A percentile compares a stretch with the other conserved stretches of the same genome.
Evolutionary conservation across 2,888 invertebrate genomes (phyloP).

Genomic region (Hemaris fuciformis): DNA sequence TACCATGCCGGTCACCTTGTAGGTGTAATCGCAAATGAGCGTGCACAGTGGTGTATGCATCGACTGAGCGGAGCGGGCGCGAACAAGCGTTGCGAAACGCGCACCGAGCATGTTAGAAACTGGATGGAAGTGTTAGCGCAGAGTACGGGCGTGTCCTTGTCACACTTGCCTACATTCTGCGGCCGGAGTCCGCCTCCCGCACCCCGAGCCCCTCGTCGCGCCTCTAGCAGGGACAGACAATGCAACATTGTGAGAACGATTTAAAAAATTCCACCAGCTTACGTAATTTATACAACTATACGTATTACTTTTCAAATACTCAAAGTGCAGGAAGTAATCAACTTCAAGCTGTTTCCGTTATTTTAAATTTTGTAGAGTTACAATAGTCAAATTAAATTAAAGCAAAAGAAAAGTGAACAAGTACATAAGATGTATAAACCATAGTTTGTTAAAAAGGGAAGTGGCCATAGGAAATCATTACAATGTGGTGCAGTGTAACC

Average conservation of each 20-base stretch:
- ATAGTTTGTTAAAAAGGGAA: neutral
- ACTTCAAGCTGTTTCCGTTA: neutral
- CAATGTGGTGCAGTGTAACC: conserved; percentile 60
- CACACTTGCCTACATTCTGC: conserved; percentile 81
- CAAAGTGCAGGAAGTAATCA: neutral
- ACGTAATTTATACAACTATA: conserved; percentile 37
- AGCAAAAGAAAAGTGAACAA: neutral
- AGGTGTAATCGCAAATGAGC: conserved; percentile 60
- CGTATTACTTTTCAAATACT: neutral
- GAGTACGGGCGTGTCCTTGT: conserved; percentile 81
- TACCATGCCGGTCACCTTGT: conserved; percentile 45
- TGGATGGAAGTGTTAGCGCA: conserved; percentile 79
- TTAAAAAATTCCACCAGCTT: conserved; percentile 56
- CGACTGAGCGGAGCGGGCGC: conserved; percentile 59
- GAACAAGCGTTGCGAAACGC: conserved; percentile 73
- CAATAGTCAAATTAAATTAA: neutral
- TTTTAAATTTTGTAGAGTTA: neutral
- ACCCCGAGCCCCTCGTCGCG: conserved; percentile 46
- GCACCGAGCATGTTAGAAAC: conserved; percentile 77
- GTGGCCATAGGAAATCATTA: conserved; percentile 16
- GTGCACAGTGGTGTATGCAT: conserved; percentile 54
- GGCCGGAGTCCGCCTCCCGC: conserved; percentile 65
- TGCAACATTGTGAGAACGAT: conserved; percentile 65
- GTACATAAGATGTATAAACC: too few species aligned
- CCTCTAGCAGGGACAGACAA: conserved; percentile 70